Conservation (phyloP, 2,888 invertebrate genomes). For the Oscheius onirici region DNA sequence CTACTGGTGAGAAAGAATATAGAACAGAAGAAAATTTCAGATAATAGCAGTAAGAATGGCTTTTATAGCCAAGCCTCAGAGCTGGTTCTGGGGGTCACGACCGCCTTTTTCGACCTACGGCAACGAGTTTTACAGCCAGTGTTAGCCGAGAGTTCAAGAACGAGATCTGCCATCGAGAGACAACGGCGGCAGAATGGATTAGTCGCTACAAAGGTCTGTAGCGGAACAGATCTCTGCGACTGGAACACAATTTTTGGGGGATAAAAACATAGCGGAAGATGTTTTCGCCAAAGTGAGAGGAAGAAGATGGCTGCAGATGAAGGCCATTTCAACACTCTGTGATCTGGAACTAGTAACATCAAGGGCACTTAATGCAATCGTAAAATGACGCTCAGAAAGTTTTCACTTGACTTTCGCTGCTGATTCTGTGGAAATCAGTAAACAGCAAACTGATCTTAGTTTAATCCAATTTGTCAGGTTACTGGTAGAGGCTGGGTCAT, state of each 20-base stretch:
- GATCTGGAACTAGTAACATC: too few relatives aligned
- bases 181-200: constrained; percentile 25
- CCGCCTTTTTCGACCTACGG: constrained; percentile 22
- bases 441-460: too few relatives aligned
- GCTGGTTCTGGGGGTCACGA: constrained; percentile 33
- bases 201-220: constrained; percentile 16
- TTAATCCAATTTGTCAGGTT: too few relatives aligned
- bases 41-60: constrained; percentile 31
- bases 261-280: too few relatives aligned
- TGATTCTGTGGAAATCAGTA: too few relatives aligned
- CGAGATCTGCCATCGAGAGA: constrained; percentile 23
- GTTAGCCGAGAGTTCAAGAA: constrained; percentile 32
- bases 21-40: neutral
- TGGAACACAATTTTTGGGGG: neutral
- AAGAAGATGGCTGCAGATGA: neutral
- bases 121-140: constrained; percentile 30
- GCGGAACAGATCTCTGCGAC: neutral
- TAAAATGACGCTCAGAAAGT: too few relatives aligned
- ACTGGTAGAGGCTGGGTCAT: too few relatives aligned
- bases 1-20: neutral
- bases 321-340: neutral
- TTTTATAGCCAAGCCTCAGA: constrained; percentile 21
- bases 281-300: too few relatives aligned
- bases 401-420: too few relatives aligned
- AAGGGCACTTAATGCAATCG: too few relatives aligned